Evolutionary conservation across 2,888 invertebrate genomes (phyloP), one percentile per base, ranked within the genome.

Genomic region (Masnerella sp.): DNA sequence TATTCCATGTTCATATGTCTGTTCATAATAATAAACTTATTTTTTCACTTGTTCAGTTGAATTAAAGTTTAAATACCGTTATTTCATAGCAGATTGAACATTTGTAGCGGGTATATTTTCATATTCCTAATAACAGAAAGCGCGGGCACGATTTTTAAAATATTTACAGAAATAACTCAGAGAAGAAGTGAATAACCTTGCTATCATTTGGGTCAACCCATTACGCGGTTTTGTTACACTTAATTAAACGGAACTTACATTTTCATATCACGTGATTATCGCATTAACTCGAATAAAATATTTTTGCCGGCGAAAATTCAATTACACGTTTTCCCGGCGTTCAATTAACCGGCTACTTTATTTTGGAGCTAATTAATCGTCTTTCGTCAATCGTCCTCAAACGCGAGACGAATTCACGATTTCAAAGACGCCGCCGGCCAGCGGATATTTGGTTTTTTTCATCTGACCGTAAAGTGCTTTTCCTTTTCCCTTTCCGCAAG

Each of bases 181-280:
- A 40, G 36, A 49, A n/a, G 32, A 22, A 20, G 25, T 51, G 15
- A 62, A 51, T 62, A 64, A 32, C 34, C 52, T 9, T 36, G 14
- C 34, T 32, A 52, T 51, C 42, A 64, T 64, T 64, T 52, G 43
- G 64, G 64, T 64, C 52, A 64, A 52, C 43, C 64, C 36, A 43
- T 52, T 52, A 34, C 36, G 64, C 17, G 43, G 64, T 51, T 52
- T 52, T 43, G 51, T 52, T 52, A 64, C 64, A 52, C 34, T 49
- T 49, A 49, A 64, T 64, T 52, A 64, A 64, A 64, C 43, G 32
- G 34, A 51, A 51, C 43, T 42, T 25, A 52, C 52, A 64, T 43
- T 64, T 64, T 43, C 52, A 17, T 30, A 61, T 64, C 52, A 42
- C 36, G 32, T 52, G 34, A 64, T 64, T 43, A 64, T 52, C 52